These are phyloP conservation scores for Stramonita haemastoma DNA, from an alignment of 2,888 invertebrate species.

Conservation along the genomic window DNA sequence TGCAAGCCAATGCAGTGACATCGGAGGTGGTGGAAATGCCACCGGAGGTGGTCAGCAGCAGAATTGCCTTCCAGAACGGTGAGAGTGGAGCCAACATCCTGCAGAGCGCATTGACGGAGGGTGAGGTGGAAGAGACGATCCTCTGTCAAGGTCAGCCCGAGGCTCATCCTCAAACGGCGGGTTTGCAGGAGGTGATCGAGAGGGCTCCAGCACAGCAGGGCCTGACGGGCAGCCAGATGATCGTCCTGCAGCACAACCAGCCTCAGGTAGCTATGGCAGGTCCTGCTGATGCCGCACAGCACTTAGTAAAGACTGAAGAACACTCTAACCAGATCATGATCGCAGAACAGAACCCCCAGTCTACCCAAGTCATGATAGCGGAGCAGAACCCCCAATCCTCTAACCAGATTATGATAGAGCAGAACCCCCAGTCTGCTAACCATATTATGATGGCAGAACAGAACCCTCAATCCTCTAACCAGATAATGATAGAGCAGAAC, in stretches of 20 bases:
- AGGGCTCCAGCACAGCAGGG: neutral
- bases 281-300: too few relatives aligned
- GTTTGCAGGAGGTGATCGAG: neutral
- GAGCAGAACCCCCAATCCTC: neutral
- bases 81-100: neutral
- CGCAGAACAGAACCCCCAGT: neutral
- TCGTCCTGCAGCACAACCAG: neutral
- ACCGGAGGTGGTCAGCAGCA: neutral
- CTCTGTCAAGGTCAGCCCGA: constrained; percentile 20
- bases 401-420: neutral
- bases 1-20: neutral
- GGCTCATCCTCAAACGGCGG: neutral
- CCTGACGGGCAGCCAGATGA: neutral
- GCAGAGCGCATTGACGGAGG: neutral
- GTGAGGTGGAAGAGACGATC: neutral
- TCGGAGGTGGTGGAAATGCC: neutral
- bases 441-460: neutral
- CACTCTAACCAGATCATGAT: neutral
- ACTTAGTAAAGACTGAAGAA: neutral
- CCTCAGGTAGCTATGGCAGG: neutral
- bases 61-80: constrained; percentile 4
- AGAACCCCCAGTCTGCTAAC: neutral
- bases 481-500: neutral
- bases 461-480: neutral
- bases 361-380: neutral